Base-by-base conservation (phyloP, 2,888 invertebrate genomes). In the Pinctada fucata region DNA sequence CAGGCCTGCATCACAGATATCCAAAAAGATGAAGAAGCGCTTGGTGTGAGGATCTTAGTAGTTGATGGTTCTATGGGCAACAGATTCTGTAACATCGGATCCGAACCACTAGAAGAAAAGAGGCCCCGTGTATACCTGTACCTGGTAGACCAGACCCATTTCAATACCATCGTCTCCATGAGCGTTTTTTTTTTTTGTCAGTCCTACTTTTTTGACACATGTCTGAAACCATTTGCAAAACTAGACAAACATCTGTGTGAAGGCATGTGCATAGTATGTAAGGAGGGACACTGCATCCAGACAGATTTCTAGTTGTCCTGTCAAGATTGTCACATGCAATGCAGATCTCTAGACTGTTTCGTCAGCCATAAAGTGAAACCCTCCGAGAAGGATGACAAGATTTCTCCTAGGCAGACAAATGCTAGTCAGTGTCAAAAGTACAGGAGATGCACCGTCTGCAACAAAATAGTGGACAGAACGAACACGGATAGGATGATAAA, bases 61-160 rank as follows among this genome's bases (percentile, higher is more conserved):
- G 63, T 72, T 5, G 73, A 45, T 45, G 79, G 76, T 3, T 76
- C 73, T 6, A n/a, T 76, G n/a, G 72, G 72, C 16, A 78, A 73
- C 68, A 51, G 52, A 16, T 52, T 71, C 49, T 67, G 67, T 31
- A 47, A 67, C 48, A 49, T 13, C 3, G 52, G 52, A n/a, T 45
- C n/a, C 6, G 79, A 76, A 16, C 63, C 76, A 51, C 31, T 31
- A 31, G 31, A 1, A 31, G 31, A 31, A 31, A 58, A 78, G 31
- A 31, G 31, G 51, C 80, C 80, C 5, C 76, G 76, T 47, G 75
- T 79, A 5, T 82, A 78, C 75, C 51, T 82, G 1, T 82, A 82
- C 52, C 58, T 79, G 8, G 79, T 75, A 48, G 78, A 78, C 31
- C 73, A 82, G 52, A 69, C 77, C 63, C 74, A 79, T 45, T 76